Base-by-base conservation (phyloP, 2,797 vertebrate species). In the Spea hammondii region DNA sequence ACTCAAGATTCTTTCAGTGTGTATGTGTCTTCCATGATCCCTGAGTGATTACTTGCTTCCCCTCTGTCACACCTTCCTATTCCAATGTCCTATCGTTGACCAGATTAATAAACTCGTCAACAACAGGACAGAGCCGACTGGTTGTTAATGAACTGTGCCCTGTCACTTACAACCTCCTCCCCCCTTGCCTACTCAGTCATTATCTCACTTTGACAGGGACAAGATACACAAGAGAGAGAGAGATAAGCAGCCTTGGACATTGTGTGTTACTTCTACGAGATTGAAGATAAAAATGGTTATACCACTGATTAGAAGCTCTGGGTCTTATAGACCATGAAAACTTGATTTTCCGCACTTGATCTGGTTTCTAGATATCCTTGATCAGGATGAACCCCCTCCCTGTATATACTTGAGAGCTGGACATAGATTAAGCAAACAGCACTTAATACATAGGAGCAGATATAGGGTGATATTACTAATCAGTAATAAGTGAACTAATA, bases 131-230 rank as follows among this genome's bases (percentile, higher is more conserved):
- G 59, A 44, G 72, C 75, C 62, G 44, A 67, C 32, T 57, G 45
- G 62, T 64, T 80, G 73, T 76, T 76, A 80, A 80, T 80, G 79
- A 76, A 76, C 73, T 72, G 67, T 71, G 60, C 60, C 53, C 68
- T 71, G 69, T 72, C 79, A 80, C 53, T 59, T 67, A 32, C 57
- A 53, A 67, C 47, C 74, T 57, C 74, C 68, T 65, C 32, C 46
- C 53, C 8, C 8, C 49, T 72, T 71, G 48, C 13, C 68, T 66
- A 13, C 48, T 70, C 17, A 59, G 64, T 71, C 71, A 76, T 80
- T 76, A 66, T 72, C 50, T 76, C 73, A 67, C 53, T 72, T 68
- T 76, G 79, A 76, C 74, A 79, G 66, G 50, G 59, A 76, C 62
- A 80, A 67, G 73, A 76, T 66, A 80, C 62, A 62, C 32, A 44